Evolutionary conservation across 2,113 vertebrate genomes (phyloP), one percentile per base, ranked within the genome.

Genomic region (Sapajus apella): DNA sequence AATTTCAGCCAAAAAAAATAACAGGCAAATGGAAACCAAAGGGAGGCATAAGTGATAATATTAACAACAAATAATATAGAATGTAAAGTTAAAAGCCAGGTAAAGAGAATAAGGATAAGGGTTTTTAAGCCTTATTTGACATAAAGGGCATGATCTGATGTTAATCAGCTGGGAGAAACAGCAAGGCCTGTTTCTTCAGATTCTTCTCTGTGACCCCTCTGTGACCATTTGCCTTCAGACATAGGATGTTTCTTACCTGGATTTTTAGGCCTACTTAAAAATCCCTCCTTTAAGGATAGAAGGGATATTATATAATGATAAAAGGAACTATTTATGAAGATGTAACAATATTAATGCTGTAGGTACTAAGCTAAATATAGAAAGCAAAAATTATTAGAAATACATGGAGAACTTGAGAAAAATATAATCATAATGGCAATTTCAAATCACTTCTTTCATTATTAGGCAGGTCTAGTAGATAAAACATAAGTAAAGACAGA

Each of bases 341-440:
- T 47, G 72, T 20, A 95, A 80, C 13, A 40, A 16, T 56, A 52
- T 72, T 58, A 73, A 40, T 58, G 56, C 6, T 85, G 58, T 43
- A 55, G 64, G 64, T 20, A 90, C 6, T 61, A 77, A 96, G n/a
- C 32, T 95, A 72, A 94, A 66, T 55, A 93, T 18, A 45, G 64
- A 79, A 80, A 93, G 27, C 25, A 55, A 92, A 92, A 76, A 50
- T 75, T 75, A 61, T 90, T 77, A 90, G 58, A 96, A 87, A 86
- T 93, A 86, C 52, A 64, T 47, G 64, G 50, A 84, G 75, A 86
- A 73, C 52, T 73, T 90, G 45, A 73, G 35, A 73, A 73, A 73
- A 90, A 92, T 81, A 58, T 75, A 37, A 25, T 80, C 56, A 66
- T 52, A 68, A 45, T 73, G 7, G 6, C 37, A n/a, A 37, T 81